These are phyloP conservation scores for Pseudomyrmex gracilis DNA, from an alignment of 1,140 invertebrate genomes.

Conservation along the genomic window DNA sequence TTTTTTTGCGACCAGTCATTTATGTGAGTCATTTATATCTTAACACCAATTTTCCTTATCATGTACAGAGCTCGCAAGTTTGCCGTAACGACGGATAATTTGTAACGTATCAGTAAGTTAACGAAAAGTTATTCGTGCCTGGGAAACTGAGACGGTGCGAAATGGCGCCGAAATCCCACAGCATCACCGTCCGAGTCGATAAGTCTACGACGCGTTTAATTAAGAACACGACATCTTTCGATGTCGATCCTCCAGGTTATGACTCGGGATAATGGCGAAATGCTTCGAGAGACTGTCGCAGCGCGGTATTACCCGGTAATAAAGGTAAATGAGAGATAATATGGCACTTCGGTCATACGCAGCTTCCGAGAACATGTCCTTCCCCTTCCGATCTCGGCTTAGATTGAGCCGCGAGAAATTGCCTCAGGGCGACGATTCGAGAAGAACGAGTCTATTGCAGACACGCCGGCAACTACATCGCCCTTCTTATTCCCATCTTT, in stretches of 20 bases:
- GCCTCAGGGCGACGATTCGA: conserved; percentile 36
- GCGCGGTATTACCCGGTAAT: conserved; percentile 48
- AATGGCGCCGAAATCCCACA: conserved; percentile 24
- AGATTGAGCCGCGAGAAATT: conserved; percentile 31
- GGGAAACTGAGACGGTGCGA: conserved; percentile 27
- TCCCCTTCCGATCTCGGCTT: conserved; percentile 33
- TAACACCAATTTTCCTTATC: background rate
- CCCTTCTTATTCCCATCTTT: no score
- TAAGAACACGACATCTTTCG: conserved; percentile 59
- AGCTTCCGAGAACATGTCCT: conserved; percentile 21
- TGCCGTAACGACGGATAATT: background rate
- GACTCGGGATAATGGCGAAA: conserved; percentile 65
- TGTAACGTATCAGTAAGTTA: conserved; percentile 33
- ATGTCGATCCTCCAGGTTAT: conserved; percentile 72
- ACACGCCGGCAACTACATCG: background rate
- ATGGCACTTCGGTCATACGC: conserved; percentile 48
- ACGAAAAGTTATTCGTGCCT: conserved; percentile 1
- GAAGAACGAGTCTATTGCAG: conserved; percentile 5
- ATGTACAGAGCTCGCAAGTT: background rate
- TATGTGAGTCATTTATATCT: conserved; percentile 8
- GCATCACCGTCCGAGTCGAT: conserved; percentile 36
- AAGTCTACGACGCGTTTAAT: conserved; percentile 70
- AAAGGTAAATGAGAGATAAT: conserved; percentile 71
- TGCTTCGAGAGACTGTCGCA: conserved; percentile 58
- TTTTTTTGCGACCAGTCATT: background rate